Evolutionary conservation across 1,140 invertebrate species (phyloP).

Genomic region (Potamilus streckersoni): DNA sequence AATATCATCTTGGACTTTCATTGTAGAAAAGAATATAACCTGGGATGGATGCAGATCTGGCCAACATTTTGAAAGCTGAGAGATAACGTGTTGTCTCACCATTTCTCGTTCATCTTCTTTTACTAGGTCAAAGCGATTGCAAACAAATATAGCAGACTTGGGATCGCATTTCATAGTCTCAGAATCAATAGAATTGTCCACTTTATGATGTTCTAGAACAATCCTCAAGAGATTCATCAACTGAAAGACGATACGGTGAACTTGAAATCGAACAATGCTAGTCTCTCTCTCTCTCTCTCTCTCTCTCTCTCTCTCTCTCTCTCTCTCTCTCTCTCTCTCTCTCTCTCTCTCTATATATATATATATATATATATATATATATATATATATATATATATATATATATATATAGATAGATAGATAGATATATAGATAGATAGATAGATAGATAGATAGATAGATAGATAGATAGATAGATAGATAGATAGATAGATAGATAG

Average conservation of each 20-base stretch:
- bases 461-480: no score
- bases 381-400: no score
- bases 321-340: no score
- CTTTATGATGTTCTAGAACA: slow-evolving; percentile 32
- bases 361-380: no score
- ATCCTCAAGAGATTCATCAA: slow-evolving; percentile 42
- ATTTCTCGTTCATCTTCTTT: slow-evolving; percentile 25
- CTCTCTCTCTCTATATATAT: no score
- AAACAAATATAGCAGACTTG: slow-evolving; percentile 47
- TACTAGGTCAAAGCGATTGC: slow-evolving; percentile 50
- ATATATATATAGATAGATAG: no score
- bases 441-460: no score
- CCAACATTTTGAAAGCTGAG: slow-evolving; percentile 41
- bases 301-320: no score
- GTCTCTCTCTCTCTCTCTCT: no score
- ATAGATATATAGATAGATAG: no score
- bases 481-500: no score
- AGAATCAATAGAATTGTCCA: not conserved
- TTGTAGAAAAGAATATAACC: slow-evolving; percentile 43
- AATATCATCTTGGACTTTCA: slow-evolving; percentile 31
- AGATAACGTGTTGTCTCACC: slow-evolving; percentile 43
- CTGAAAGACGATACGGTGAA: slow-evolving; percentile 24
- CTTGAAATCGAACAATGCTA: no score
- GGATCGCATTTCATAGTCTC: slow-evolving; percentile 31
- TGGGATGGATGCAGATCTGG: slow-evolving; percentile 40